Base-by-base conservation (phyloP, 2,113 vertebrate genomes). In the Ophthalmolycus amberensis region DNA sequence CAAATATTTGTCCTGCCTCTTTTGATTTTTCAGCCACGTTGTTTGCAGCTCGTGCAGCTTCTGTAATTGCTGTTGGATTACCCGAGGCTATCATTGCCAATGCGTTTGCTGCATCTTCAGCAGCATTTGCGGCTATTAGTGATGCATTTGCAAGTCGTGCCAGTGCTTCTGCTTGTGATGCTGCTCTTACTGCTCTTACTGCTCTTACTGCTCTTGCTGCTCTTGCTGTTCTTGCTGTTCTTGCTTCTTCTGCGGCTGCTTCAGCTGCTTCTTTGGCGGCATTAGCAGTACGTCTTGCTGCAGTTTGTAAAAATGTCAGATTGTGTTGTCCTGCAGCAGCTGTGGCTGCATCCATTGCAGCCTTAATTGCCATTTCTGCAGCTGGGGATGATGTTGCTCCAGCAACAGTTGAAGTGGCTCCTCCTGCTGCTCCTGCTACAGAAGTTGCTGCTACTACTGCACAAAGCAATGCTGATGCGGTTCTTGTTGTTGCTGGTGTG, bases 71-170 rank as follows among this genome's bases (percentile, higher is more conserved):
- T 32, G 22, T 1, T 5, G 40, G 6, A 18, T 20, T 20, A 4
- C 77, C 67, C 0, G 4, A 34, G 11, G 63, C 42, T 15, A 50
- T 38, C 15, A 16, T 48, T 25, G 5, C 10, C 37, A 75, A 27
- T 60, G 77, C 77, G 12, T 0, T 6, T 37, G 83, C 78, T 77
- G 73, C 73, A 18, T 72, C 4, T 54, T 71, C 29, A 54, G 83
- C 60, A 1, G 73, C 78, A 0, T 14, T 3, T 56, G 67, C 78
- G 63, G 69, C 44, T 8, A 50, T 27, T 10, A 5, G 5, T 59
- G 83, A 56, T 67, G 37, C 63, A 5, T 15, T 44, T 42, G 71
- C 16, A 10, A 81, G 37, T 60, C 1, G 16, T 54, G 3, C 12
- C 29, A 69, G 8, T n/a, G 6, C 48, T 1, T 32, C 6, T 38